These are phyloP conservation scores for Tachysurus vachellii DNA, from an alignment of 2,113 vertebrate species.

Conservation along the genomic window DNA sequence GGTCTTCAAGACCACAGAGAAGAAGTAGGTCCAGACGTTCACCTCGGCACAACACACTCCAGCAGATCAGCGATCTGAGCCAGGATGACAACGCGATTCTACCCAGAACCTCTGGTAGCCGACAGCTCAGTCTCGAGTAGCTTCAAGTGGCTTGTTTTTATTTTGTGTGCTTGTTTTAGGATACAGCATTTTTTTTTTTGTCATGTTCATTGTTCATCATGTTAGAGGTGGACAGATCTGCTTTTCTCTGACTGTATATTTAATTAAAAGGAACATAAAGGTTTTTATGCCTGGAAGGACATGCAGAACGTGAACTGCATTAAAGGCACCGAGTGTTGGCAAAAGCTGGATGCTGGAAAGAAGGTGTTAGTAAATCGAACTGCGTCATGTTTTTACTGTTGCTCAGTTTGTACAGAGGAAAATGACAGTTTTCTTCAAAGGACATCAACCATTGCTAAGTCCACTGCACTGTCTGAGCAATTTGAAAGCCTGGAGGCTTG, in stretches of 20 bases:
- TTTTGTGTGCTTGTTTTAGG: constrained; percentile 38
- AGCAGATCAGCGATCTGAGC: constrained; percentile 25
- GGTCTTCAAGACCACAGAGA: constrained; percentile 84
- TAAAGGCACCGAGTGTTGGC: too few relatives aligned
- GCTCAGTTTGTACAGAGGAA: neutral
- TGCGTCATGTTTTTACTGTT: neutral
- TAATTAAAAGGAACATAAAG: neutral
- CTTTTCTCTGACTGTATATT: constrained; percentile 16
- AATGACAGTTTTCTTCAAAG: neutral
- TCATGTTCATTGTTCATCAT: constrained; percentile 1
- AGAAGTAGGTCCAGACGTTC: constrained; percentile 69
- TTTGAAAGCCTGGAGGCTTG: neutral
- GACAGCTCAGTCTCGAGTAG: neutral
- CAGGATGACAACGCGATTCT: neutral
- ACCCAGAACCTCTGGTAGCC: constrained; percentile 1
- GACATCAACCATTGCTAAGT: neutral
- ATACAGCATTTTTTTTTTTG: constrained; percentile 11
- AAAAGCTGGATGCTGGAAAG: neutral
- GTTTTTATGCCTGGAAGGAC: neutral
- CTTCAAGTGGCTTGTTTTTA: constrained; percentile 33
- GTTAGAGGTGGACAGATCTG: constrained; percentile 14
- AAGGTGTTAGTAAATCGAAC: neutral
- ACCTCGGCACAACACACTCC: constrained; percentile 22
- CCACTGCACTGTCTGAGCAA: neutral
- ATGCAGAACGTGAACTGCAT: neutral